Percentiles rank a stretch among this genome's conserved stretches.
phyloP scores from a whole-genome alignment of 2,888 invertebrate species.

The Blastobasis adustella region DNA sequence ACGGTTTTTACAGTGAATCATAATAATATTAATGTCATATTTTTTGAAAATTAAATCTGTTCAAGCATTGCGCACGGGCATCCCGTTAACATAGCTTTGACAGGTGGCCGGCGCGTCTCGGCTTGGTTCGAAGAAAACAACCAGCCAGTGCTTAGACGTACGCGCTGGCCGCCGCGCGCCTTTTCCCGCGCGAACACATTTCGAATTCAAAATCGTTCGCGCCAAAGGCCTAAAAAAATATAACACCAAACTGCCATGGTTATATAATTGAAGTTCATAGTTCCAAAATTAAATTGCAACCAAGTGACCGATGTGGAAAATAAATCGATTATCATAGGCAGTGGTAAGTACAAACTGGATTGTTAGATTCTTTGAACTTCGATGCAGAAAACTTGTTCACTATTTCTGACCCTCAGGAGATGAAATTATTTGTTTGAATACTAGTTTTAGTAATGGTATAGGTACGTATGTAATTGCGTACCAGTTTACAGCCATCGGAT shows the following conservation, averaged over 20 bases:
- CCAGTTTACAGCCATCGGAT: no score
- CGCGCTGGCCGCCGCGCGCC: conserved; percentile 40
- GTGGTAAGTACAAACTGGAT: conserved; percentile 50
- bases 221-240: conserved; percentile 20
- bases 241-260: conserved; percentile 4
- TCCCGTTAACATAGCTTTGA: conserved; percentile 29
- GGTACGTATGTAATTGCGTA: no score
- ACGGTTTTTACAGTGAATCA: no score
- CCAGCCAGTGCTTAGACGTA: conserved; percentile 52
- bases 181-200: conserved; percentile 26
- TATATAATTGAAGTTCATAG: conserved; percentile 7
- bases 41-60: no score
- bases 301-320: no score
- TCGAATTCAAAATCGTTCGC: conserved; percentile 21
- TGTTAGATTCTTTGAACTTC: conserved; percentile 26
- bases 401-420: conserved; percentile 24
- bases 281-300: not conserved
- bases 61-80: conserved; percentile 8
- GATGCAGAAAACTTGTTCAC: conserved; percentile 30
- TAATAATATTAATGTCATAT: no score
- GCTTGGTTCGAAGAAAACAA: conserved; percentile 29
- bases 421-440: conserved; percentile 14
- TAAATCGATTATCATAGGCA: conserved; percentile 22
- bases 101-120: conserved; percentile 24
- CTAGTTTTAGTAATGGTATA: not conserved